phyloP scores from a whole-genome alignment of 2,888 invertebrate species.

The Apomyelois bistriatella region DNA sequence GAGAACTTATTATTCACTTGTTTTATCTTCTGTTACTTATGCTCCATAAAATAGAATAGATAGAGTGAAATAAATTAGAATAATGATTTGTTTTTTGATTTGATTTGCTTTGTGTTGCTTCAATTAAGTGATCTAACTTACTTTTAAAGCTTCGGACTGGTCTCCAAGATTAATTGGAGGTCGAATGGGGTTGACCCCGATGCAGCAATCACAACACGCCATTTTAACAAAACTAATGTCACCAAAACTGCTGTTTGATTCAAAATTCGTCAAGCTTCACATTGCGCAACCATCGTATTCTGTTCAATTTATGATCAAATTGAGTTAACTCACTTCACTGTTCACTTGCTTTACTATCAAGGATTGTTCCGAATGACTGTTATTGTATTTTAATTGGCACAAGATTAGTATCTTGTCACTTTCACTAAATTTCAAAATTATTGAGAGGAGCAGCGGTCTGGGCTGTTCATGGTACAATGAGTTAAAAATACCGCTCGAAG shows the following conservation, averaged over 20 bases:
- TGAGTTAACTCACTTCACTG: conserved; percentile 26
- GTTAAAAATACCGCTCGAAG: conserved; percentile 78
- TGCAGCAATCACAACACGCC: conserved; percentile 84
- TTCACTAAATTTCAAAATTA: conserved; percentile 59
- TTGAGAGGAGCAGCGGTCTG: conserved; percentile 68
- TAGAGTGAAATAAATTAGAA: no score
- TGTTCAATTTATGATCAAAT: conserved; percentile 18
- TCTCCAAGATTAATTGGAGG: conserved; percentile 87
- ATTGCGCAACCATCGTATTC: conserved; percentile 59
- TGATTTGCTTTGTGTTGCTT: no score
- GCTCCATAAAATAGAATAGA: no score
- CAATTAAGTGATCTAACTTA: no score
- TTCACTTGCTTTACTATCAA: conserved; percentile 20
- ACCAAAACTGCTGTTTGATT: conserved; percentile 50
- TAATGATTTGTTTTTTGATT: no score
- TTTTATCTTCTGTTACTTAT: no score
- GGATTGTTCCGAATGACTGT: conserved; percentile 14
- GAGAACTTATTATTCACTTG: no score
- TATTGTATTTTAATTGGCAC: conserved; percentile 31
- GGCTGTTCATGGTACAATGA: conserved; percentile 74
- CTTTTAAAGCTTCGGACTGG: conserved; percentile 88
- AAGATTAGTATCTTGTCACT: conserved; percentile 58
- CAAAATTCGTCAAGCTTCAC: conserved; percentile 36
- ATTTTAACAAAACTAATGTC: conserved; percentile 55
- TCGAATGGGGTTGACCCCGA: conserved; percentile 84